A percentile compares a stretch with the other conserved stretches of the same genome.
These are phyloP conservation scores for Zosterops lateralis DNA, from an alignment of 2,113 vertebrate genomes.

Conservation along the genomic window DNA sequence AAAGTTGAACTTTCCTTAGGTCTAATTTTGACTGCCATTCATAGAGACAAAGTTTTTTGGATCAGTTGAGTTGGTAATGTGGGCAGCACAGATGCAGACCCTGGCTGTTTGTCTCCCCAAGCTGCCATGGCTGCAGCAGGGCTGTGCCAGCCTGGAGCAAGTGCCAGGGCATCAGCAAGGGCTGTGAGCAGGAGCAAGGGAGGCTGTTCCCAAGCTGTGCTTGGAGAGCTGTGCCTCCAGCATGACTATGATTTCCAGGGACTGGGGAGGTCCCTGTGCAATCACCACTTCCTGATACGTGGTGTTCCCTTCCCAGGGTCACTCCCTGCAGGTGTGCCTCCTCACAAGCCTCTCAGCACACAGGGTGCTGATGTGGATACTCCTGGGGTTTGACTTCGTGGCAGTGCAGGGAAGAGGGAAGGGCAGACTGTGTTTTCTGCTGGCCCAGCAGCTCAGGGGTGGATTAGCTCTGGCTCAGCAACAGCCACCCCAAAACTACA, in stretches of 20 bases:
- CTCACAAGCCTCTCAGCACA: neutral
- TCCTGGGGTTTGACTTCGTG: neutral
- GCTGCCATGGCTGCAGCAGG: neutral
- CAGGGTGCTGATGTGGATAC: accelerated
- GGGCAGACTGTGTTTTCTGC: neutral
- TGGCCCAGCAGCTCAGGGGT: neutral
- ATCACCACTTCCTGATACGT: accelerated
- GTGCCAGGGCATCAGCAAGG: accelerated
- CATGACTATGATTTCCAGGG: accelerated
- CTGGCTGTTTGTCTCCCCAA: neutral
- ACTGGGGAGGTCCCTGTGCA: neutral
- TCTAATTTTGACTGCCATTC: neutral
- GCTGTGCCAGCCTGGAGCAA: neutral
- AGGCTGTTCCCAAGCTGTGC: accelerated
- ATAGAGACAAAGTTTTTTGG: neutral
- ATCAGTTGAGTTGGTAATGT: accelerated
- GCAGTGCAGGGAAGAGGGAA: neutral
- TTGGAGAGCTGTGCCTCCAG: neutral
- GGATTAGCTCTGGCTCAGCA: neutral
- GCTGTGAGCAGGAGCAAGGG: neutral
- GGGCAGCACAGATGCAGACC: accelerated
- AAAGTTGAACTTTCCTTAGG: neutral
- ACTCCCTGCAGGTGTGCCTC: neutral
- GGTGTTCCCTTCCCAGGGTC: neutral
- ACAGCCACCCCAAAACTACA: neutral